phyloP scores from a whole-genome alignment of 2,797 vertebrate species.

The Falco novaeseelandiae region DNA sequence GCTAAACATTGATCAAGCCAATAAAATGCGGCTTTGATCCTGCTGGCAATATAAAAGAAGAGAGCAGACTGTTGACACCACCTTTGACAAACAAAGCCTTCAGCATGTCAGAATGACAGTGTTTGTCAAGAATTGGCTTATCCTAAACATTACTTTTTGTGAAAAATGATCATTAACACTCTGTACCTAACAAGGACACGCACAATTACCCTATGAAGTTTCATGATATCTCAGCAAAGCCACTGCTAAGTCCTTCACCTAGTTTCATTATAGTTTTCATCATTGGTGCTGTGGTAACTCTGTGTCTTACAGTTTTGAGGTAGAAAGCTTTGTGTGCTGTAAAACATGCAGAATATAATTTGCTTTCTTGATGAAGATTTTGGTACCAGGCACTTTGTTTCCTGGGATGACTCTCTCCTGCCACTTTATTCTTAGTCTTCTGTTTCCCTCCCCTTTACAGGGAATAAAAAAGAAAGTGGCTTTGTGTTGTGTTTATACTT shows the following conservation, averaged over 20 bases:
- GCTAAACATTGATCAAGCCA: not conserved
- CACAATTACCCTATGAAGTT: rapidly evolving
- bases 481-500: not conserved
- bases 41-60: not conserved
- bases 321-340: not conserved
- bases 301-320: not conserved
- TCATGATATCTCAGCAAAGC: not conserved
- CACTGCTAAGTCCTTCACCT: not conserved
- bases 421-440: not conserved
- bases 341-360: not conserved
- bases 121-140: not conserved
- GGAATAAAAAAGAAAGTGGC: no score
- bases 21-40: not conserved
- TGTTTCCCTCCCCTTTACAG: not conserved
- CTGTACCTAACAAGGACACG: rapidly evolving
- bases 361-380: not conserved
- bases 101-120: not conserved
- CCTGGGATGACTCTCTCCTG: not conserved
- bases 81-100: not conserved
- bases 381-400: not conserved
- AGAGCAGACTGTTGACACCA: not conserved
- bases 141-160: no score
- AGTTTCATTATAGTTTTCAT: rapidly evolving
- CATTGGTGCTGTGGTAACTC: rapidly evolving
- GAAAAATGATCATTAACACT: not conserved